These are phyloP conservation scores for Magallana gigas DNA, from an alignment of 1,140 invertebrate genomes.

Conservation along the genomic window DNA sequence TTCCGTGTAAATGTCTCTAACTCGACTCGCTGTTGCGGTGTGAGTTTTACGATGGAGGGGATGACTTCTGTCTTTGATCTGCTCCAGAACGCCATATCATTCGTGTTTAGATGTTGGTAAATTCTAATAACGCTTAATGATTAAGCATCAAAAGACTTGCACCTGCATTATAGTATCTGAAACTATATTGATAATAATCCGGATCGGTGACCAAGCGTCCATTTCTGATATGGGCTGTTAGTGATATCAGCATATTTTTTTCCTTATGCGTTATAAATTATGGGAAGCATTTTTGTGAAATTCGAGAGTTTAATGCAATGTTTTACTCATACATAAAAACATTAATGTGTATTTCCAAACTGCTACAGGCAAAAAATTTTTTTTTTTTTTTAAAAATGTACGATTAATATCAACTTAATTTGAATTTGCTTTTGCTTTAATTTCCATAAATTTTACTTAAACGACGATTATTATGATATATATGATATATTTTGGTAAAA, in stretches of 20 bases:
- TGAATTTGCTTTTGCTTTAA: neutral
- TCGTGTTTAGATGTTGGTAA: constrained; percentile 33
- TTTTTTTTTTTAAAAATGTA: neutral
- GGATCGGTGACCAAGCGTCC: constrained; percentile 12
- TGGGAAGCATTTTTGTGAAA: constrained; percentile 12
- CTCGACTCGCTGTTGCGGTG: neutral
- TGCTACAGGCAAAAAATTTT: neutral
- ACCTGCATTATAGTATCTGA: constrained; percentile 36
- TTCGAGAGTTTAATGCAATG: neutral
- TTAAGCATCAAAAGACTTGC: constrained; percentile 21
- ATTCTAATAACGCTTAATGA: constrained; percentile 39
- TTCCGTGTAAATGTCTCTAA: neutral
- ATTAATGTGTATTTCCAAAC: neutral
- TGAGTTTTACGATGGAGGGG: constrained; percentile 11
- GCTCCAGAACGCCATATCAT: constrained; percentile 33
- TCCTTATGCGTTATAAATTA: constrained; percentile 15
- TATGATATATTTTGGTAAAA: too few species aligned
- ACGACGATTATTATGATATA: neutral
- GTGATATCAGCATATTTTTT: constrained; percentile 36
- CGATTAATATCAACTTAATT: neutral
- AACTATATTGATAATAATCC: constrained; percentile 34
- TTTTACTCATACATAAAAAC: constrained; percentile 17
- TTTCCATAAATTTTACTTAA: neutral
- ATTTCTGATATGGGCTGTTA: neutral
- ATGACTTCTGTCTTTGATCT: constrained; percentile 29